Base-by-base conservation (phyloP, 1,140 invertebrate species). In the Hyles vespertilio region DNA sequence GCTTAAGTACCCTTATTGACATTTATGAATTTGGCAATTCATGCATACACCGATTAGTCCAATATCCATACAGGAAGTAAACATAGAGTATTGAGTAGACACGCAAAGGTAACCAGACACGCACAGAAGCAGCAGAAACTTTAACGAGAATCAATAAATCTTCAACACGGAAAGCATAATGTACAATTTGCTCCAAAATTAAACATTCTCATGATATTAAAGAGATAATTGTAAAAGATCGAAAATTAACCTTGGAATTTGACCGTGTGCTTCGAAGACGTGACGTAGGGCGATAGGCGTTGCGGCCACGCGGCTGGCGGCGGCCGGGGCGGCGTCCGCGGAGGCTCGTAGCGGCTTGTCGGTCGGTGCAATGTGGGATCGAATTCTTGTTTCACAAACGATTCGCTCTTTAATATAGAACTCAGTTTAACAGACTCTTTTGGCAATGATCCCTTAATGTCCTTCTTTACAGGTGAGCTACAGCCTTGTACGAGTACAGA, bases 301-400 rank as follows among this genome's bases (percentile, higher is more conserved):
- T 82, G 74, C 34, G 89, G 81, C 85, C 84, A 90, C 49, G 86
- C 65, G 45, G 89, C 82, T n/a, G 81, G 79, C 63, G 86, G 84
- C 4, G 92, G 88, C 3, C 86, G 79, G 10, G 87, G 84, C 7
- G 91, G 67, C 76, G 80, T 80, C 71, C 78, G 86, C 60, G 86
- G 91, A 68, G 95, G 95, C 68, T 95, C 93, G 74, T 96, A 96
- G 33, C 95, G 92, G 68, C 92, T 94, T 61, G 92, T 92, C 9
- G 95, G 95, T 32, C 92, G 91, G 80, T 96, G 94, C 50, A 93
- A 92, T 48, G 90, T 90, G 1, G 94, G 94, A 81, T 96, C 93
- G 73, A 94, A 96, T 43, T 90, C 85, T 85, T 95, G 93, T 72
- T 93, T 91, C 58, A 91, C 91, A 61, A 94, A 93, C n/a, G 91